phyloP scores from a whole-genome alignment of 2,797 vertebrate genomes.

The Hylomyscus alleni region DNA sequence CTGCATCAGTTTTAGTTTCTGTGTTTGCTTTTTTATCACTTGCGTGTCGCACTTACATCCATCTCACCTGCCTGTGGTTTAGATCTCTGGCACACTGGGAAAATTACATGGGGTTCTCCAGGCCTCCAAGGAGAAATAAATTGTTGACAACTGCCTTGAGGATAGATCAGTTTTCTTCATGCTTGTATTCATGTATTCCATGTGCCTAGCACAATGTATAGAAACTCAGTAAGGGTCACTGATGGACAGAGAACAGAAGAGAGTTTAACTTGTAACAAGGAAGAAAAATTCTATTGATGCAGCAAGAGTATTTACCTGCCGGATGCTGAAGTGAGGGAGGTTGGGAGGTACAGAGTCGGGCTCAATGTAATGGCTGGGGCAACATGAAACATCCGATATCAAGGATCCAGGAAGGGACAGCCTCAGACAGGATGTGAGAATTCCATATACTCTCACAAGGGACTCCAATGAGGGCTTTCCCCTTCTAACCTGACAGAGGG shows the following conservation, averaged over 20 bases:
- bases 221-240: background rate
- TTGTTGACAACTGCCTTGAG: background rate
- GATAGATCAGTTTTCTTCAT: slow-evolving; percentile 6
- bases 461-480: background rate
- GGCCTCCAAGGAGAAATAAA: slow-evolving; percentile 40
- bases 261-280: background rate
- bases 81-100: slow-evolving; percentile 29
- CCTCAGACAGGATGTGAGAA: background rate
- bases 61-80: background rate
- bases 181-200: background rate
- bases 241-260: background rate
- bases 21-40: background rate
- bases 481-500: background rate
- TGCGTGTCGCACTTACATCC: background rate
- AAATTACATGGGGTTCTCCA: slow-evolving; percentile 40
- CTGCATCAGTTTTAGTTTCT: background rate
- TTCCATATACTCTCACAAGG: background rate
- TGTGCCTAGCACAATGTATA: background rate
- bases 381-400: background rate
- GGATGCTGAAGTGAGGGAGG: background rate
- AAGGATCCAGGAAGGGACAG: background rate
- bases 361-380: background rate
- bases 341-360: background rate
- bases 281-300: background rate
- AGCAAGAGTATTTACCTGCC: background rate